These are phyloP conservation scores for Desoria tigrina DNA, from an alignment of 2,888 invertebrate species.

Conservation along the genomic window DNA sequence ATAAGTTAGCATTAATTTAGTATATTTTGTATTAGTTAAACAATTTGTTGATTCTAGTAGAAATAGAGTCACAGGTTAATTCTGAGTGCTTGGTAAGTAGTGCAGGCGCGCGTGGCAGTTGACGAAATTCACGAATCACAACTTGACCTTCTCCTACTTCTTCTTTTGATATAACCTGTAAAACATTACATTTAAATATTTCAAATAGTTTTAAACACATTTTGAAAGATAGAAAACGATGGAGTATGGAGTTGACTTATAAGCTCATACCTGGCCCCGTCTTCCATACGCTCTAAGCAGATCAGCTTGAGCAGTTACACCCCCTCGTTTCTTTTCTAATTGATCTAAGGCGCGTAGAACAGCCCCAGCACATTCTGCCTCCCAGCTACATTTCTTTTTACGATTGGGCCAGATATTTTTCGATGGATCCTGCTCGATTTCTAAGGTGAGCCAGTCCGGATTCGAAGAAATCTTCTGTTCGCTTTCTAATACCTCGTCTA, in stretches of 20 bases:
- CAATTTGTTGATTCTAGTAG: conserved; percentile 49
- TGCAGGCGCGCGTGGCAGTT: conserved; percentile 43
- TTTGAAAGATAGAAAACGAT: not conserved
- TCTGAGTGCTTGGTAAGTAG: conserved; percentile 45
- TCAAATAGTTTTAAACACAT: too few relatives aligned
- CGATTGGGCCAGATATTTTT: conserved; percentile 46
- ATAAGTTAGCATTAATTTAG: not conserved
- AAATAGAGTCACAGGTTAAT: conserved; percentile 48
- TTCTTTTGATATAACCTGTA: conserved; percentile 46
- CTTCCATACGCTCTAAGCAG: conserved; percentile 43
- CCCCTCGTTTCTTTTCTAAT: conserved; percentile 34
- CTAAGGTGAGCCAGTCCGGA: conserved; percentile 45
- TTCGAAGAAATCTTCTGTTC: conserved; percentile 43
- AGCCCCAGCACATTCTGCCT: conserved; percentile 41
- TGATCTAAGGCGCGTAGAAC: conserved; percentile 40
- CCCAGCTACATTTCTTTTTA: conserved; percentile 46
- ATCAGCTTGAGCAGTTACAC: conserved; percentile 39
- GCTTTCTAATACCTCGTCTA: conserved; percentile 44
- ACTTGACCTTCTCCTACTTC: conserved; percentile 45
- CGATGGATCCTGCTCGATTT: conserved; percentile 39
- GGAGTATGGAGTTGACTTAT: too few relatives aligned
- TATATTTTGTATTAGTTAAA: conserved; percentile 39
- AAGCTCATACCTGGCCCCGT: conserved; percentile 37
- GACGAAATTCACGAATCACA: conserved; percentile 46
- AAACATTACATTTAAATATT: conserved; percentile 2